Evolutionary conservation across 1,140 invertebrate genomes (phyloP), one percentile per base, ranked within the genome.

Genomic region (Penaeus indicus): DNA sequence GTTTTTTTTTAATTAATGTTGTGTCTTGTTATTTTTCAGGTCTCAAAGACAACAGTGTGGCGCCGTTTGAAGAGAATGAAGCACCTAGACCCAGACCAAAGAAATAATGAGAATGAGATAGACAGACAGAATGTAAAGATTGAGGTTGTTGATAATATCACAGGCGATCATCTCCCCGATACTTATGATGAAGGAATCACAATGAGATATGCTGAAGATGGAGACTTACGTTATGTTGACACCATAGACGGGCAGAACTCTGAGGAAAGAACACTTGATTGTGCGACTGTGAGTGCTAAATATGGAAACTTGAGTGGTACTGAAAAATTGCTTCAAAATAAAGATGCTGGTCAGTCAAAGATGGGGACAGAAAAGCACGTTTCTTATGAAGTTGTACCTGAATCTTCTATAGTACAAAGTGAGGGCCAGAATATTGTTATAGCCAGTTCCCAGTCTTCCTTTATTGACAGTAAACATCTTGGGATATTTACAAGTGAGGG

Each of bases 11-110:
- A 19, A 27, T 19, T 75, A 72, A 72, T 25, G 69, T 0, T 16
- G n/a, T 22, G 64, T n/a, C 10, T n/a, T 32, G 38, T 18, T 32
- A 32, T 25, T 22, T 32, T 32, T 32, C 21, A 83, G 80, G 80
- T 83, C 54, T 60, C 80, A 54, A 83, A 83, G 27, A 61, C 80
- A 27, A 83, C 80, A 83, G 80, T 83, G 21, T 83, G 80, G 80
- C 47, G 80, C 11, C 80, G 80, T 62, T 25, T 83, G 80, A 60
- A 83, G 54, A 54, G 80, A 25, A 32, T 83, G 61, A 83, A 83
- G 38, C 54, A 83, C n/a, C 47, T 62, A 22, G 80, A 83, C 16
- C n/a, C 67, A 72, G 54, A 54, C 75, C n/a, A 78, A 38, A 47
- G 47, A 78, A 78, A n/a, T 22, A 21, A 19, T 27, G 75, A 78